A percentile compares a stretch with the other conserved stretches of the same genome.
phyloP scores from a whole-genome alignment of 2,113 vertebrate genomes.

The Excalfactoria chinensis region DNA sequence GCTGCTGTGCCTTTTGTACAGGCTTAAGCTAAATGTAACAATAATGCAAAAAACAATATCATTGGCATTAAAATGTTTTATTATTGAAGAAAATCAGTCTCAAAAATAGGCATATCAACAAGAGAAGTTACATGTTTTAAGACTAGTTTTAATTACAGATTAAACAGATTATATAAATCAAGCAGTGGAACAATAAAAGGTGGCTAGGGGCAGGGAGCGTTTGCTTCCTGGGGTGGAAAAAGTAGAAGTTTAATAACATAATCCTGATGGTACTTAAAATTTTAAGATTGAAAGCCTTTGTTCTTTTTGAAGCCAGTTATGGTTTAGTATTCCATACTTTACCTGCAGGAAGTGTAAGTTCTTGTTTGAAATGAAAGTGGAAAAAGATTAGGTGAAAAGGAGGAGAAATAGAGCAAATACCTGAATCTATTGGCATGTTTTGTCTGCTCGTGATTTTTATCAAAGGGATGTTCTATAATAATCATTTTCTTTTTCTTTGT shows the following conservation, averaged over 20 bases:
- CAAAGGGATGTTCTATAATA: not conserved
- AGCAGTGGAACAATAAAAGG: not conserved
- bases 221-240: not conserved
- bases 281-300: not conserved
- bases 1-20: not conserved
- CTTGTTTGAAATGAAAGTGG: not conserved
- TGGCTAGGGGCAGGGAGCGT: not conserved
- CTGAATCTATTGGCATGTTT: not conserved
- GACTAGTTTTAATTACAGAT: slow-evolving; percentile 18
- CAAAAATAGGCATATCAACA: slow-evolving; percentile 3
- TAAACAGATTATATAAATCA: slow-evolving; percentile 3
- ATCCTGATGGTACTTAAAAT: too few relatives aligned
- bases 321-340: not conserved
- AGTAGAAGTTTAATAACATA: not conserved
- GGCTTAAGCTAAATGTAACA: not conserved
- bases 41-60: not conserved
- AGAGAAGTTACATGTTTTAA: not conserved
- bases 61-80: not conserved
- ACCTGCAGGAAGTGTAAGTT: not conserved
- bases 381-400: not conserved
- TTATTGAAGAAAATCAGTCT: not conserved
- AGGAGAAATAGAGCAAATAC: not conserved
- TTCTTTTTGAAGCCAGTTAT: not conserved
- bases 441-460: not conserved
- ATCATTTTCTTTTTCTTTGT: not conserved